Percentiles rank a stretch among this genome's conserved stretches.
Evolutionary conservation across 2,797 vertebrate species (phyloP).

Genomic region (Alauda arvensis): DNA sequence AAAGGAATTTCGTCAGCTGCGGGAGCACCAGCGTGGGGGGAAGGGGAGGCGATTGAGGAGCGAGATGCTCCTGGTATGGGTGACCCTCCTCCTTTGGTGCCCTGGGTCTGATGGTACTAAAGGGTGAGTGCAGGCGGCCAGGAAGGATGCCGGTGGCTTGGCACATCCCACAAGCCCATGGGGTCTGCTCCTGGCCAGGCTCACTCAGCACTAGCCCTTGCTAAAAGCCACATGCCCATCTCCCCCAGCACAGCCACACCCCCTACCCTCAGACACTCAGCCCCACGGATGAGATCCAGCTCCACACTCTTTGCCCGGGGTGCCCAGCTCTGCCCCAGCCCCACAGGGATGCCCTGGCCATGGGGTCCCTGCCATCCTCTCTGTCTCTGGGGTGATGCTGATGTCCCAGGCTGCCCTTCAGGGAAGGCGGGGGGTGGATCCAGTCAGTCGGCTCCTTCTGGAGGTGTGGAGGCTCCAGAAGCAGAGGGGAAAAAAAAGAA

Average conservation of each 20-base stretch:
- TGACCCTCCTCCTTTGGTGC: neutral
- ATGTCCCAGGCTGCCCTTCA: conserved; percentile 52
- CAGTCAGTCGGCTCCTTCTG: conserved; percentile 27
- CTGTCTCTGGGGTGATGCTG: neutral
- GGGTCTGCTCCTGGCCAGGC: neutral
- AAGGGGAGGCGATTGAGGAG: neutral
- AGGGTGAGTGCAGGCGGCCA: neutral
- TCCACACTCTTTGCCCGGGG: rapidly evolving
- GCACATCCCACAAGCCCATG: neutral
- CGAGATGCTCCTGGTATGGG: neutral
- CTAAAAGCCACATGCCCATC: neutral
- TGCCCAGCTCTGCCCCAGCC: neutral
- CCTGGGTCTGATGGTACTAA: rapidly evolving
- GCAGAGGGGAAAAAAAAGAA: neutral
- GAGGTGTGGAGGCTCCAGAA: neutral
- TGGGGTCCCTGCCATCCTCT: neutral
- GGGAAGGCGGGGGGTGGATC: conserved; percentile 9
- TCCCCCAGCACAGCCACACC: neutral
- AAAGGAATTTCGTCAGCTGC: neutral
- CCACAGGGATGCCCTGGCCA: rapidly evolving
- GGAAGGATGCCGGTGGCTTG: neutral
- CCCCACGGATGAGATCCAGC: neutral
- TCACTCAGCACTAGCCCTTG: neutral
- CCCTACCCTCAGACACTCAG: neutral
- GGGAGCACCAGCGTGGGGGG: neutral